Base-by-base conservation (phyloP, 2,113 vertebrate species). In the Vimba vimba region DNA sequence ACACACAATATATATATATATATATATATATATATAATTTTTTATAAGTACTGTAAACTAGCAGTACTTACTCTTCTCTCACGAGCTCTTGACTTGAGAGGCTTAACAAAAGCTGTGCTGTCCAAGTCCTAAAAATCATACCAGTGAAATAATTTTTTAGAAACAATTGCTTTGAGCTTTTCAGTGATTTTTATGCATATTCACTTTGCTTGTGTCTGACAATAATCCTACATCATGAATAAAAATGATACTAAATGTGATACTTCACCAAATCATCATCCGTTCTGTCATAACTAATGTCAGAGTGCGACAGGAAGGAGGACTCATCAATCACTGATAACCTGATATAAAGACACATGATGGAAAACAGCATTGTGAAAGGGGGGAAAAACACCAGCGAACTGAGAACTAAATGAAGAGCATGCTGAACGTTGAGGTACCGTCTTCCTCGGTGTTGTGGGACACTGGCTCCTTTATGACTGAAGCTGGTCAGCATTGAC, bases 241-340 rank as follows among this genome's bases (percentile, higher is more conserved):
- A 82, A 17, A 50, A 45, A 75, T 21, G 4, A 33, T 62, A 43
- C 15, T 15, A 43, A 78, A 83, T 36, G 68, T 39, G 30, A 83
- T 59, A 57, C 82, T 73, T 79, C 91, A 97, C 96, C 96, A 96
- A 47, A 0, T 97, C 96, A 0, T 97, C 96, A 0, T 97, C 96
- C 0, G 96, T 97, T 47, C 92, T 90, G 84, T 97, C 96, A 1
- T 97, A 97, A 91, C 97, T 97, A 93, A 97, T 97, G 88, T 96
- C 96, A 0, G 96, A 97, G 88, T 96, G 95, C 27, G 94, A 97
- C 90, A 96, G 90, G 83, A 96, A 96, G 0, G 97, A 97, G 0
- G 96, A 96, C 86, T 97, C 96, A 0, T 97, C 95, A 30, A 96
- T 96, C 6, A 89, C 91, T 0, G 94, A 94, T 2, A 95, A 87